These are phyloP conservation scores for Rhagium mordax DNA, from an alignment of 2,888 invertebrate species.

Conservation along the genomic window DNA sequence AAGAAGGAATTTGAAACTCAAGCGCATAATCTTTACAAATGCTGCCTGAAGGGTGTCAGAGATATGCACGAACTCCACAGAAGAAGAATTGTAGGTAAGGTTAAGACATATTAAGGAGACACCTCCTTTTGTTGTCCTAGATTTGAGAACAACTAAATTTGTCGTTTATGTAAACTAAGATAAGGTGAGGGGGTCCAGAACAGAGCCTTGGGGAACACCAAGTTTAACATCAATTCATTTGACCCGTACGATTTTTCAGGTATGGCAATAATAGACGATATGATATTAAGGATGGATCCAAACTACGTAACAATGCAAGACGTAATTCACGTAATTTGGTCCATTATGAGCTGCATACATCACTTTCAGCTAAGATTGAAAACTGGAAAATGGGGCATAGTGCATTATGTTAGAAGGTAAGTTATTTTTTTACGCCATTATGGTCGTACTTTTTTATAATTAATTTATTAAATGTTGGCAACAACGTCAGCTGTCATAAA, in stretches of 20 bases:
- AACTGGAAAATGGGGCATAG: constrained; percentile 28
- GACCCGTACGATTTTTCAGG: constrained; percentile 32
- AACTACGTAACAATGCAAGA: constrained; percentile 41
- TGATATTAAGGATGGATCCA: constrained; percentile 44
- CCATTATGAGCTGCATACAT: constrained; percentile 62
- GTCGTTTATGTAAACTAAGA: too few species aligned
- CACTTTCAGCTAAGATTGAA: constrained; percentile 63
- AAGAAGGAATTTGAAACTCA: neutral
- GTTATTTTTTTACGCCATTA: neutral
- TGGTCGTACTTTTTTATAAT: too few species aligned
- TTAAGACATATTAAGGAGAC: too few species aligned
- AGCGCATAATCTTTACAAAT: constrained; percentile 25
- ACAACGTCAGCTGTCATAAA: too few species aligned
- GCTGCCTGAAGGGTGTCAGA: constrained; percentile 46
- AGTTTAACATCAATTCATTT: too few species aligned
- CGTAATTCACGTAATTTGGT: constrained; percentile 59
- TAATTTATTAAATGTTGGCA: too few species aligned
- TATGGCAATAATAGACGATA: constrained; percentile 45
- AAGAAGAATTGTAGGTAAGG: constrained; percentile 42
- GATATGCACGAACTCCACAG: constrained; percentile 47
- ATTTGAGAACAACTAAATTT: too few species aligned
- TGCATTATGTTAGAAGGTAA: constrained; percentile 6
- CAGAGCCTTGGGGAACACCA: too few species aligned
- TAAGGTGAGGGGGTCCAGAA: too few species aligned
- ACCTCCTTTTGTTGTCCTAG: too few species aligned